A percentile compares a stretch with the other conserved stretches of the same genome.
Conservation (phyloP, 2,113 vertebrate genomes). For the Syngnathus typhle region DNA sequence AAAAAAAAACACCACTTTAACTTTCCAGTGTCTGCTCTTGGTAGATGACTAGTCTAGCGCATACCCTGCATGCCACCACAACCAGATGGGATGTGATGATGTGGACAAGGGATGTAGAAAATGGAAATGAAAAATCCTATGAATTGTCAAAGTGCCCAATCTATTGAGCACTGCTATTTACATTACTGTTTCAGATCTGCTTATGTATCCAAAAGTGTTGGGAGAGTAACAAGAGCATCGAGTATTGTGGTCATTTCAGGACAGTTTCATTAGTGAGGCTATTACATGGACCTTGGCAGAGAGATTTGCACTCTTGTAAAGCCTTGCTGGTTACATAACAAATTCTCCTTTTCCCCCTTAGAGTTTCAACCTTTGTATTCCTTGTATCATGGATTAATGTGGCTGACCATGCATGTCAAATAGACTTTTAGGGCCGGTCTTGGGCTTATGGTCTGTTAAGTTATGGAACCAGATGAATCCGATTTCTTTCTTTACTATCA, state of each 20-base stretch:
- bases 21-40: neutral
- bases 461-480: conserved; percentile 1
- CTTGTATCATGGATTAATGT: conserved; percentile 71
- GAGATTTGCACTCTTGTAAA: conserved; percentile 8
- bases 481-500: neutral
- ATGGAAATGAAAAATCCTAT: neutral
- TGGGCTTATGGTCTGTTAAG: conserved; percentile 15
- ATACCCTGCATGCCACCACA: neutral
- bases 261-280: conserved; percentile 4
- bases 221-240: too few species aligned
- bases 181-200: neutral
- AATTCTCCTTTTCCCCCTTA: conserved; percentile 36
- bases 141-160: neutral
- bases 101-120: neutral
- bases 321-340: conserved; percentile 28
- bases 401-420: conserved; percentile 63
- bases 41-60: neutral
- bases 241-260: conserved; percentile 4
- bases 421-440: conserved; percentile 65
- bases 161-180: neutral
- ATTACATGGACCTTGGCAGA: conserved; percentile 8
- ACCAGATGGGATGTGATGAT: neutral
- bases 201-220: neutral
- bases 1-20: neutral
- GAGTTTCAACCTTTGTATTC: conserved; percentile 46